Evolutionary conservation across 2,113 vertebrate genomes (phyloP).

Genomic region (Rhynchomys soricoides): DNA sequence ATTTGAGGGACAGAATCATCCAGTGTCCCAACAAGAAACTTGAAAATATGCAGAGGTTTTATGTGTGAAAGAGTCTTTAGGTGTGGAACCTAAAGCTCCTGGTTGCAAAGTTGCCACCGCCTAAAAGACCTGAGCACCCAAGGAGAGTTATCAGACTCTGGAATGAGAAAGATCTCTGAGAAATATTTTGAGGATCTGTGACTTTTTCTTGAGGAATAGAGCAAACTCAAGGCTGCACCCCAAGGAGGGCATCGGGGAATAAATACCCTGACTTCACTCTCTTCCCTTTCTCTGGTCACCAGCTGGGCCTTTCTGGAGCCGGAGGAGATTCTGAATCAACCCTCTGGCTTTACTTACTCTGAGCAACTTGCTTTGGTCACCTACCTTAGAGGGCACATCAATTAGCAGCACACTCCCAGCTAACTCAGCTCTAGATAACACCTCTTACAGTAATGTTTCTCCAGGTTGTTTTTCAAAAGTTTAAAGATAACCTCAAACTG

Average conservation of each 20-base stretch:
- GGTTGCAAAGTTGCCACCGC: neutral
- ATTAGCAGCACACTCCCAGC: neutral
- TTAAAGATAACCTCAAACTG: neutral
- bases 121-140: neutral
- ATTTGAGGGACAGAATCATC: slow-evolving; percentile 3
- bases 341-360: neutral
- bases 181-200: neutral
- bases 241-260: neutral
- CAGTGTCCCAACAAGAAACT: slow-evolving; percentile 26
- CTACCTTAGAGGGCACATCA: neutral
- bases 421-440: neutral
- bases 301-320: neutral
- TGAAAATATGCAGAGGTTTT: slow-evolving; percentile 3
- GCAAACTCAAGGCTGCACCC: neutral
- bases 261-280: neutral
- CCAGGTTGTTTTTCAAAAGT: neutral
- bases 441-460: neutral
- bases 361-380: neutral
- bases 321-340: neutral
- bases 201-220: neutral
- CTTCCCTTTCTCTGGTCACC: neutral
- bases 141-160: neutral
- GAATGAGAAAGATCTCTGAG: neutral
- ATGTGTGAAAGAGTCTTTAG: neutral
- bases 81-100: neutral